Evolutionary conservation across 2,888 invertebrate genomes (phyloP).

Genomic region (Agrochola litura): DNA sequence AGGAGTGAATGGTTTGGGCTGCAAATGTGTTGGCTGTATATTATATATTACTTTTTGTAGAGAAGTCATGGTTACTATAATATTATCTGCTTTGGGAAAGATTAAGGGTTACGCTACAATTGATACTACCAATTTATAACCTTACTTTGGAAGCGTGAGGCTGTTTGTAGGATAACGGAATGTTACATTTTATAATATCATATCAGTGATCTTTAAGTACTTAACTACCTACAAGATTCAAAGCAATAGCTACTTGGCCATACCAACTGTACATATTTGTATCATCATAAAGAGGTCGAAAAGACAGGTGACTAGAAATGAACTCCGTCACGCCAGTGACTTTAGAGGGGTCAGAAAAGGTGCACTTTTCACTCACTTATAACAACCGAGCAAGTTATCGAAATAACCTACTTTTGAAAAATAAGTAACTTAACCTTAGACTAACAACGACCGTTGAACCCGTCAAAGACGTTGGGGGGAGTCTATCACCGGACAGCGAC

Average conservation of each 20-base stretch:
- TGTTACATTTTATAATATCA: not conserved
- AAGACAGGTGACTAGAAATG: slow-evolving; percentile 37
- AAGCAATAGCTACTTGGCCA: too few species aligned
- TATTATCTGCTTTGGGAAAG: not conserved
- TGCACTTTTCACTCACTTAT: slow-evolving; percentile 27
- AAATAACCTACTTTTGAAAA: slow-evolving; percentile 3
- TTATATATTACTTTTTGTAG: not conserved
- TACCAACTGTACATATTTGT: too few species aligned
- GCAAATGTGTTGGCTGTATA: too few species aligned
- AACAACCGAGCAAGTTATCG: slow-evolving; percentile 3
- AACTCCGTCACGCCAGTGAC: slow-evolving; percentile 41
- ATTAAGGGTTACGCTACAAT: not conserved
- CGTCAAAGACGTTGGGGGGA: not conserved
- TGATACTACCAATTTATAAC: not conserved
- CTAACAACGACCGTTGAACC: not conserved
- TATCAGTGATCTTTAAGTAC: not conserved
- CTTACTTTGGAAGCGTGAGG: not conserved
- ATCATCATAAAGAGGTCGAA: slow-evolving; percentile 22
- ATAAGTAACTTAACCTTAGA: not conserved
- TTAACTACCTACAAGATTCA: too few species aligned
- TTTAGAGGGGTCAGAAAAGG: slow-evolving; percentile 45
- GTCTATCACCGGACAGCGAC: not conserved
- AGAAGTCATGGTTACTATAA: not conserved
- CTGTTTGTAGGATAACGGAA: not conserved
- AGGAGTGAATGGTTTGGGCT: too few species aligned